Conservation (phyloP, 2,888 invertebrate genomes). For the Polylopha cassiicola region DNA sequence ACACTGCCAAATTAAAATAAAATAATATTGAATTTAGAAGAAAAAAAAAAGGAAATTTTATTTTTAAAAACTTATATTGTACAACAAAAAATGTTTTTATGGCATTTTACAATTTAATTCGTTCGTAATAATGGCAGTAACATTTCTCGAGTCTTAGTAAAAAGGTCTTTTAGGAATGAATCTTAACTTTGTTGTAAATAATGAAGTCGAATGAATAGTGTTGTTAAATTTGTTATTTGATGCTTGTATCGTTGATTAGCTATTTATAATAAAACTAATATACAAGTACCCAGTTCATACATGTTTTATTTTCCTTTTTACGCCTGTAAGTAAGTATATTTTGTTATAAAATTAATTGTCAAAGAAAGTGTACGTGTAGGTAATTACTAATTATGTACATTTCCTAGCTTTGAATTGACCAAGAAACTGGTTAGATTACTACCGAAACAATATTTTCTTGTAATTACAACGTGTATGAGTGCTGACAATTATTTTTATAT, state of each 20-base stretch:
- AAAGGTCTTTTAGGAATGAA: slow-evolving; percentile 32
- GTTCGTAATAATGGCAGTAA: not conserved
- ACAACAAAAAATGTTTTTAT: slow-evolving; percentile 2
- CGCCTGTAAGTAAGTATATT: too few relatives aligned
- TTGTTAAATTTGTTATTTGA: slow-evolving; percentile 71
- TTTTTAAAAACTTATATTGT: too few relatives aligned
- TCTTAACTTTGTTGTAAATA: slow-evolving; percentile 55
- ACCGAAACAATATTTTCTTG: too few relatives aligned
- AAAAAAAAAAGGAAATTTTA: too few relatives aligned
- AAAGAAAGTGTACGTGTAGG: too few relatives aligned
- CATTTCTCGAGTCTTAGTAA: slow-evolving; percentile 3
- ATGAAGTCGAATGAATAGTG: slow-evolving; percentile 57
- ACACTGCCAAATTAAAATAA: slow-evolving; percentile 13
- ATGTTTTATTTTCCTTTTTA: slow-evolving; percentile 44
- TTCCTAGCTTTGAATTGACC: too few relatives aligned
- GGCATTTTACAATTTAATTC: not conserved
- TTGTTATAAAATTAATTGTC: too few relatives aligned
- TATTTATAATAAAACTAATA: slow-evolving; percentile 67
- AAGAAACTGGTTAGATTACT: too few relatives aligned
- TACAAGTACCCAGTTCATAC: slow-evolving; percentile 55
- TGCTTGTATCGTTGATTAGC: slow-evolving; percentile 67
- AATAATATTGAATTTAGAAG: too few relatives aligned
- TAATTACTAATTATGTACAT: too few relatives aligned
- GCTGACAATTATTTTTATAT: too few relatives aligned
- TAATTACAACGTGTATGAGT: too few relatives aligned